Percentiles rank a stretch among this genome's conserved stretches.
phyloP scores from a whole-genome alignment of 2,797 vertebrate genomes.

The Trachurus trachurus region DNA sequence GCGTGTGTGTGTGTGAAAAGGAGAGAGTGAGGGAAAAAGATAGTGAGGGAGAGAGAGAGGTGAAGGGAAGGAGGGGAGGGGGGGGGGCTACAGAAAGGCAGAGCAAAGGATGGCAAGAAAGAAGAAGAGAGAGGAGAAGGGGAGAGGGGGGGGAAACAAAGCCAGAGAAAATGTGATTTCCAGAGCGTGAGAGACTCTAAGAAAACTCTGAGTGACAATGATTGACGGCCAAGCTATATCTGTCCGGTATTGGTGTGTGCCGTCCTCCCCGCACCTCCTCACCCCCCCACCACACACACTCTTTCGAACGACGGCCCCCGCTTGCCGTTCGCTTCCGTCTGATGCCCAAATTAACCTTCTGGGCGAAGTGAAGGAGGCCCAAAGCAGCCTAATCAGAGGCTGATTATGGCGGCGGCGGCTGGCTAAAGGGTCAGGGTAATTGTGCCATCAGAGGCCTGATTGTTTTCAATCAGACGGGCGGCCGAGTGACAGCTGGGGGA shows the following conservation, averaged over 20 bases:
- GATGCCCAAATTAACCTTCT: constrained; percentile 99
- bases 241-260: constrained; percentile 88
- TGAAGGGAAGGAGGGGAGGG: not conserved
- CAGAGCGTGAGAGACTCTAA: constrained; percentile 91
- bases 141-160: constrained; percentile 72
- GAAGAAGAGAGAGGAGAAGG: constrained; percentile 65
- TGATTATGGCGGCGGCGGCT: constrained; percentile 99
- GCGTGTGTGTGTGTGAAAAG: constrained; percentile 35
- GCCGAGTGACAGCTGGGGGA: constrained; percentile 99
- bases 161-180: constrained; percentile 93
- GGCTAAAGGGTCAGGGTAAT: constrained; percentile 99
- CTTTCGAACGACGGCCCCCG: constrained; percentile 82
- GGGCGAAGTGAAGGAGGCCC: constrained; percentile 99
- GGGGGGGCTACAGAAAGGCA: constrained; percentile 51
- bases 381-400: constrained; percentile 99
- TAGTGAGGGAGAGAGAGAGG: constrained; percentile 49
- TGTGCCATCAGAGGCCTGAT: constrained; percentile 99
- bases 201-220: constrained; percentile 95
- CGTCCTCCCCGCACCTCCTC: constrained; percentile 77
- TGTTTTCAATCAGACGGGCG: constrained; percentile 99
- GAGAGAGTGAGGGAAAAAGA: constrained; percentile 49
- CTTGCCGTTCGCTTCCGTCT: constrained; percentile 90
- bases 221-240: constrained; percentile 98
- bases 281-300: not conserved
- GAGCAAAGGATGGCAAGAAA: constrained; percentile 70